Percentiles rank a stretch among this genome's conserved stretches.
Conservation (phyloP, 1,140 invertebrate species). For the Leptopilina boulardi region DNA sequence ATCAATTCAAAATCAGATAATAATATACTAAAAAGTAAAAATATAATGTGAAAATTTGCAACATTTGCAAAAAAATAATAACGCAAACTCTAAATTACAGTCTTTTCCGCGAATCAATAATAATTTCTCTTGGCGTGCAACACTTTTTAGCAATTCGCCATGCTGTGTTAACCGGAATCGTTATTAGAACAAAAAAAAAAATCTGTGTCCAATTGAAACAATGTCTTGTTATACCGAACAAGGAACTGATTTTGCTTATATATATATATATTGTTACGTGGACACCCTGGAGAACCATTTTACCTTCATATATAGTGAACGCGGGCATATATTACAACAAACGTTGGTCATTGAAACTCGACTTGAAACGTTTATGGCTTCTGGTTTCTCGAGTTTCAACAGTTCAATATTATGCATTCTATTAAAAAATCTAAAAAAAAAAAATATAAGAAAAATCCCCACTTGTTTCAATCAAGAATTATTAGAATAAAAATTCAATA, state of each 20-base stretch:
- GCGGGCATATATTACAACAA: slow-evolving; percentile 20
- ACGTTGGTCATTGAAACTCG: slow-evolving; percentile 27
- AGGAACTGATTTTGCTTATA: slow-evolving; percentile 18
- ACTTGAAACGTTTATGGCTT: slow-evolving; percentile 32
- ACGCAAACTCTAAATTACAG: not conserved
- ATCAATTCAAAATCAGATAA: too few species aligned
- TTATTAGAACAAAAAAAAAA: slow-evolving; percentile 21
- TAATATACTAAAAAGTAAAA: too few species aligned
- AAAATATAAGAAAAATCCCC: not conserved
- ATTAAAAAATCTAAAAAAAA: not conserved
- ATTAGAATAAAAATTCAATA: too few species aligned
- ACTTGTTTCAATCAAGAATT: too few species aligned
- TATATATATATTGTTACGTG: slow-evolving; percentile 5
- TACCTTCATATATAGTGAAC: not conserved
- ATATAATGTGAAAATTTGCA: not conserved
- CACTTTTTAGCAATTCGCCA: slow-evolving; percentile 8
- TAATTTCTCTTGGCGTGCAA: not conserved
- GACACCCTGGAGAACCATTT: slow-evolving; percentile 28
- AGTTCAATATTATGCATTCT: slow-evolving; percentile 10
- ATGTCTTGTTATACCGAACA: slow-evolving; percentile 25
- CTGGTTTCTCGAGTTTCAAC: slow-evolving; percentile 17
- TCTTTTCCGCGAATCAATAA: not conserved
- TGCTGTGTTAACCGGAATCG: slow-evolving; percentile 8
- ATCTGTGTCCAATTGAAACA: slow-evolving; percentile 21
- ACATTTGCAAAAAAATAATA: not conserved